Base-by-base conservation (phyloP, 2,888 invertebrate species). In the Agrilus cyanescens region DNA sequence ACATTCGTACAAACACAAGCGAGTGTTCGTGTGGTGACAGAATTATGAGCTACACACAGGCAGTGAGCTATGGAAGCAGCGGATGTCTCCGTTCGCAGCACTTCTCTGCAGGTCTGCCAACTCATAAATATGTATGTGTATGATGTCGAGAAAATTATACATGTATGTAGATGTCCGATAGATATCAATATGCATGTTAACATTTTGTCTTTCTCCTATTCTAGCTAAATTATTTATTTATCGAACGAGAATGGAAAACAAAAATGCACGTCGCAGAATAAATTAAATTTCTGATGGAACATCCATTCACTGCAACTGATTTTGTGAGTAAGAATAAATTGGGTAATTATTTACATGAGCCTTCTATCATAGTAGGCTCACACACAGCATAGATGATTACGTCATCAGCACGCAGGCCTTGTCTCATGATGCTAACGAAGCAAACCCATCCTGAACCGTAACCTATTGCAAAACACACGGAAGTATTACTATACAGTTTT, bases 101-200 rank as follows among this genome's bases (percentile, higher is more conserved):
- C 43, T 44, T 45, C 54, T 44, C 54, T 46, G 52, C 53, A 47
- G 55, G 56, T 45, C 47, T 46, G 48, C 52, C 48, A 45, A 57
- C 60, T 62, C 62, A 65, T 65, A 65, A 65, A 65, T 65, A 65
- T 65, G 63, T 58, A 65, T 61, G 57, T 25, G 25, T 25, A 25
- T 25, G 25, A 25, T 25, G 52, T 51, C 52, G 50, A 57, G 58
- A 59, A 62, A 64, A 63, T 64, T 63, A 64, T 65, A 61, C 59
- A 61, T 63, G 63, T 63, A 64, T 63, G 63, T 63, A 64, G 63
- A 65, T 64, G 60, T 59, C 58, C 62, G 63, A 64, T 62, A 64
- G 65, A 65, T 65, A 65, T 65, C 65, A 65, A 66, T 66, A 66
- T 65, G 64, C 62, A 66, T 66, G 66, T 66, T 64, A 65, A 65